Evolutionary conservation across 1,140 invertebrate genomes (phyloP).

Genomic region (Aphelenchoides fujianensis): DNA sequence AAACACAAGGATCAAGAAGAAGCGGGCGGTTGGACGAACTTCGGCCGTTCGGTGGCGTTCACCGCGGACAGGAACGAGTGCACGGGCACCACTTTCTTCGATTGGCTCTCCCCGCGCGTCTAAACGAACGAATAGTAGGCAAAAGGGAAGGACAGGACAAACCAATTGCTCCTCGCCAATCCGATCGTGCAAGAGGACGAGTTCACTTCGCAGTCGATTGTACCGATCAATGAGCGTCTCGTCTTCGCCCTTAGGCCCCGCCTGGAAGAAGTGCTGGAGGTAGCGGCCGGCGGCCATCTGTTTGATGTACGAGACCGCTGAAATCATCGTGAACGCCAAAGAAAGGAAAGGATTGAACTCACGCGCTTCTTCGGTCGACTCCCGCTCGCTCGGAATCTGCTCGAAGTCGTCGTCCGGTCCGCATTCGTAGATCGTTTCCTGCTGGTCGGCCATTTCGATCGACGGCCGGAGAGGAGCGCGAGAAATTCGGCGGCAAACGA

Average conservation of each 20-base stretch:
- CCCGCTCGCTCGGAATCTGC: background rate
- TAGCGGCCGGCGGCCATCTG: background rate
- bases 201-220: conserved; percentile 14
- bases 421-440: conserved; percentile 1
- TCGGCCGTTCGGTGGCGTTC: background rate
- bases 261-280: background rate
- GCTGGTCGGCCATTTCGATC: background rate
- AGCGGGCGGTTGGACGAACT: background rate
- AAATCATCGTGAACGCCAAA: background rate
- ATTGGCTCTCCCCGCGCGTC: background rate
- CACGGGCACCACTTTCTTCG: background rate
- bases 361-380: background rate
- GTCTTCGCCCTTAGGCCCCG: background rate
- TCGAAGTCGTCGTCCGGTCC: background rate
- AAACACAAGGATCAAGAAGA: background rate
- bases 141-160: background rate
- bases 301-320: background rate
- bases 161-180: conserved; percentile 1
- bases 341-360: background rate
- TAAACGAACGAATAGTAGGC: background rate
- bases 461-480: no score
- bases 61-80: background rate
- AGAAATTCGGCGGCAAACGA: background rate
- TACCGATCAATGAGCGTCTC: background rate
- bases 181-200: conserved; percentile 13